Evolutionary conservation across 1,140 invertebrate species (phyloP).

Genomic region (Streblospio benedicti): DNA sequence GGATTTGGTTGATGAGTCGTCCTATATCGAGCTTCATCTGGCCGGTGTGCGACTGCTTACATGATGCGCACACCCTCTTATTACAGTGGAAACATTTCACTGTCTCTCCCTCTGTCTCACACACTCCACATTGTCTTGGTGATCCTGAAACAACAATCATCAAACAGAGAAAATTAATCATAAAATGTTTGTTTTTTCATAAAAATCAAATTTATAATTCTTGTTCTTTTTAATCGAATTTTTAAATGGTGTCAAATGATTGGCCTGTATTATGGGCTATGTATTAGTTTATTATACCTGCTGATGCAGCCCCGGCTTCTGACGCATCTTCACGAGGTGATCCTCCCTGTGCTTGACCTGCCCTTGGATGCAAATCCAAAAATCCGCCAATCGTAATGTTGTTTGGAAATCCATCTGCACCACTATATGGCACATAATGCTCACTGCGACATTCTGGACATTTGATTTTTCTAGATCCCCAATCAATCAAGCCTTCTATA

Average conservation of each 20-base stretch:
- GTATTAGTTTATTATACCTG: no score
- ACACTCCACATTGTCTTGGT: constrained; percentile 45
- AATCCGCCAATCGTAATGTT: constrained; percentile 93
- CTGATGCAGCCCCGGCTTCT: no score
- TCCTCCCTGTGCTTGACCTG: constrained; percentile 84
- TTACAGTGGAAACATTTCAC: constrained; percentile 83
- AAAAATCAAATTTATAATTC: no score
- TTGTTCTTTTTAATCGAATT: no score
- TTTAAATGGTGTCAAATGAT: no score
- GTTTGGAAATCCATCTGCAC: constrained; percentile 87
- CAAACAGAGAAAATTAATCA: no score
- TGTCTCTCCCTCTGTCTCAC: constrained; percentile 88
- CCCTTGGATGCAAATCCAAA: constrained; percentile 83
- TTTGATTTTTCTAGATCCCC: constrained; percentile 64
- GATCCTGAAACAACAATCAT: neutral
- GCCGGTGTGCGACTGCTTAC: constrained; percentile 87
- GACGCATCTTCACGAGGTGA: no score
- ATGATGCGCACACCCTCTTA: constrained; percentile 83
- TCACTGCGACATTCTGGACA: constrained; percentile 98
- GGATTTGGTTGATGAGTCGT: constrained; percentile 83
- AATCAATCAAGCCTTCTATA: constrained; percentile 33
- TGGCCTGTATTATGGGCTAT: no score
- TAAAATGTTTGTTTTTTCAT: no score
- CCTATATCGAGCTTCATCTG: constrained; percentile 86
- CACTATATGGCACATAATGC: constrained; percentile 91